Conservation (phyloP, 2,797 vertebrate species). For the Anableps anableps region DNA sequence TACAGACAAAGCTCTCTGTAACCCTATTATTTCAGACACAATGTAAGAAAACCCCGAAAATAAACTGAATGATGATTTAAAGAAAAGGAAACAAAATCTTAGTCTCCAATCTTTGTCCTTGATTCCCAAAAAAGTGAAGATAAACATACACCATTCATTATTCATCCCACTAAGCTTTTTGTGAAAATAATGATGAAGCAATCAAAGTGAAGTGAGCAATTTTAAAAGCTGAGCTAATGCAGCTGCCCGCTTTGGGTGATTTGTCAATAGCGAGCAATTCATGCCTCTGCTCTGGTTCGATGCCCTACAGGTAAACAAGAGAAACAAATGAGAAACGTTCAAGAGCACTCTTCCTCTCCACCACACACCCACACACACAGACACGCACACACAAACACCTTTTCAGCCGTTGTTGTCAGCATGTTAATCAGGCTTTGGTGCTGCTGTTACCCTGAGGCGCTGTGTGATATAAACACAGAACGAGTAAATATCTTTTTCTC, state of each 20-base stretch:
- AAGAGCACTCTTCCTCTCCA: conserved; percentile 55
- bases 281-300: conserved; percentile 52
- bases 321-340: conserved; percentile 59
- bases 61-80: conserved; percentile 20
- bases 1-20: conserved; percentile 35
- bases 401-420: conserved; percentile 70
- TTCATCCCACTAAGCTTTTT: conserved; percentile 29
- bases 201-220: conserved; percentile 53
- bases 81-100: conserved; percentile 30
- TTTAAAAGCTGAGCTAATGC: conserved; percentile 62
- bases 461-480: conserved; percentile 76
- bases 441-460: conserved; percentile 69
- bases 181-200: conserved; percentile 44
- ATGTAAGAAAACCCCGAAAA: background rate
- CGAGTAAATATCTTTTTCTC: conserved; percentile 77
- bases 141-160: conserved; percentile 38
- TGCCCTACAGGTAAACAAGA: conserved; percentile 74
- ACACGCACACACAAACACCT: conserved; percentile 36
- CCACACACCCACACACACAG: conserved; percentile 15
- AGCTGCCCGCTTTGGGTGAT: conserved; percentile 63
- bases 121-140: conserved; percentile 23
- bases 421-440: conserved; percentile 75
- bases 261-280: conserved; percentile 67
- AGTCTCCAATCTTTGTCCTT: conserved; percentile 19
- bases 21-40: conserved; percentile 48